Percentiles rank a stretch among this genome's conserved stretches.
These are phyloP conservation scores for Stenodera caucasica DNA, from an alignment of 2,888 invertebrate species.

Conservation along the genomic window DNA sequence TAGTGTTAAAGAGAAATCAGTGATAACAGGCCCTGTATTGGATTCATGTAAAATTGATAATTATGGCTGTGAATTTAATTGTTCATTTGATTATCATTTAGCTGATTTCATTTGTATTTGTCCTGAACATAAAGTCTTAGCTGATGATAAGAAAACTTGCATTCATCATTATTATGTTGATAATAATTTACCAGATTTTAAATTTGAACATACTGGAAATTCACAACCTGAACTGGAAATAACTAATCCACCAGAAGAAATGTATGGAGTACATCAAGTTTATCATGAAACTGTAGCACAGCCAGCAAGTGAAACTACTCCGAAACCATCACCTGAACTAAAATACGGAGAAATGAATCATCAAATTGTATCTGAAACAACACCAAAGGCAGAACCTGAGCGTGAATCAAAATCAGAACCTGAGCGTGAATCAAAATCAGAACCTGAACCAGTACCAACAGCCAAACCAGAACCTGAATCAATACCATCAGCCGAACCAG, in stretches of 20 bases:
- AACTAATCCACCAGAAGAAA: slow-evolving; percentile 14
- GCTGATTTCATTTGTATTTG: slow-evolving; percentile 70
- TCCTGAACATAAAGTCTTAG: slow-evolving; percentile 60
- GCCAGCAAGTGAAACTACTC: background rate
- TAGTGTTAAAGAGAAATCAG: slow-evolving; percentile 58
- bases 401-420: slow-evolving; percentile 34
- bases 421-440: slow-evolving; percentile 27
- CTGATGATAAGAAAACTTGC: slow-evolving; percentile 57
- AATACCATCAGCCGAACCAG: slow-evolving; percentile 40
- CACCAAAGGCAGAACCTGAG: slow-evolving; percentile 43
- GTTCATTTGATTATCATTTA: slow-evolving; percentile 65
- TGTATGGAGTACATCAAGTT: background rate
- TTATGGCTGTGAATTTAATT: slow-evolving; percentile 67
- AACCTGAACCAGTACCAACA: slow-evolving; percentile 35
- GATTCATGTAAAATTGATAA: slow-evolving; percentile 69
- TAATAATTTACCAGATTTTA: slow-evolving; percentile 36
- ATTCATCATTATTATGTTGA: slow-evolving; percentile 30
- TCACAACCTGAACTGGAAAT: slow-evolving; percentile 25
- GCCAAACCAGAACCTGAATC: slow-evolving; percentile 46
- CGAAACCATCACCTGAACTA: slow-evolving; percentile 30
- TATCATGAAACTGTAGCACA: background rate
- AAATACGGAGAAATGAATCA: too few relatives aligned
- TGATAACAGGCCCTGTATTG: slow-evolving; percentile 61
- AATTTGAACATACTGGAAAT: slow-evolving; percentile 46
- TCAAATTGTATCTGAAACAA: background rate